These are phyloP conservation scores for Agraylea sexmaculata DNA, from an alignment of 1,140 invertebrate species.

Conservation along the genomic window DNA sequence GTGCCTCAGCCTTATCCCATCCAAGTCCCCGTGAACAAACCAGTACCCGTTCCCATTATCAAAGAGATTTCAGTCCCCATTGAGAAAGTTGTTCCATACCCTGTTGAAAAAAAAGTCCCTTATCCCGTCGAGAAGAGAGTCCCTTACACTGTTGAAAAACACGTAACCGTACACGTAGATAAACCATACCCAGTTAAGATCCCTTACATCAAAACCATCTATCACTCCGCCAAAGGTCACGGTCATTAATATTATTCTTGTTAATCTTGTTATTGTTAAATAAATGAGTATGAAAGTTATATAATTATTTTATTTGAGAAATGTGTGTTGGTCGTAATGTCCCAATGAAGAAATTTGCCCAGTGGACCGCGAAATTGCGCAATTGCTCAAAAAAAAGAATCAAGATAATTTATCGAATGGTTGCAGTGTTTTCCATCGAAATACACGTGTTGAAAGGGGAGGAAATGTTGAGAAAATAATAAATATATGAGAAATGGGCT, in stretches of 20 bases:
- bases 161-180: slow-evolving; percentile 57
- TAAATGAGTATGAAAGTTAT: slow-evolving; percentile 2
- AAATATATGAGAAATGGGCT: too few relatives aligned
- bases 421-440: too few relatives aligned
- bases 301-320: slow-evolving; percentile 4
- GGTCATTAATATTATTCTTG: slow-evolving; percentile 20
- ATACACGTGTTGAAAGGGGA: too few relatives aligned
- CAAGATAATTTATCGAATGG: too few relatives aligned
- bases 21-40: slow-evolving; percentile 58
- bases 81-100: slow-evolving; percentile 59
- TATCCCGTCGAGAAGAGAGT: slow-evolving; percentile 61
- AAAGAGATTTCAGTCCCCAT: slow-evolving; percentile 60
- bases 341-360: slow-evolving; percentile 5
- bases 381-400: too few relatives aligned
- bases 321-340: slow-evolving; percentile 2
- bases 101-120: slow-evolving; percentile 58
- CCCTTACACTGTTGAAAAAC: slow-evolving; percentile 58
- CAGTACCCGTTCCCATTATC: slow-evolving; percentile 55
- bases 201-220: slow-evolving; percentile 59
- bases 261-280: slow-evolving; percentile 19
- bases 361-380: too few relatives aligned
- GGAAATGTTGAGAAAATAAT: too few relatives aligned
- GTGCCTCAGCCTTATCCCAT: slow-evolving; percentile 61
- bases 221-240: slow-evolving; percentile 45
- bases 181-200: slow-evolving; percentile 62